Percentiles rank a stretch among this genome's conserved stretches.
phyloP scores from a whole-genome alignment of 2,888 invertebrate genomes.

The Chouioia cunea region DNA sequence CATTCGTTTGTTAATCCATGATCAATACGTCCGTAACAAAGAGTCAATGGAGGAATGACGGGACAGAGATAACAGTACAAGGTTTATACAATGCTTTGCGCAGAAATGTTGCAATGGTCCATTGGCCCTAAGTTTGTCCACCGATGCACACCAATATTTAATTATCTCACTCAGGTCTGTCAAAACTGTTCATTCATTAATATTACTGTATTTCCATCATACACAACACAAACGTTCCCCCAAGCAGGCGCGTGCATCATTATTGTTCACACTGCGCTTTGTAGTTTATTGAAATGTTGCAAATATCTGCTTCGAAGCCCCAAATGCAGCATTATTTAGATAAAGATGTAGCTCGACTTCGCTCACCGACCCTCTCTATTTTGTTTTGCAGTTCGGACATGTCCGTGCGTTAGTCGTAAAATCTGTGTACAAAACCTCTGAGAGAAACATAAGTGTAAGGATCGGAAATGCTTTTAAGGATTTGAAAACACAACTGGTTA shows the following conservation, averaged over 20 bases:
- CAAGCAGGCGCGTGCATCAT: conserved; percentile 33
- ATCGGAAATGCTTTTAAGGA: conserved; percentile 15
- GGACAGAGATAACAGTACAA: conserved; percentile 42
- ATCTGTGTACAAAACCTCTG: conserved; percentile 34
- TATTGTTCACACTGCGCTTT: conserved; percentile 9
- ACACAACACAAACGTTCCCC: conserved; percentile 17
- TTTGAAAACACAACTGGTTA: conserved; percentile 32
- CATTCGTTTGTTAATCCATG: conserved; percentile 43
- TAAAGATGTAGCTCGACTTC: conserved; percentile 10
- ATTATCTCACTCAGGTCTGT: conserved; percentile 16
- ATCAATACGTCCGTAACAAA: conserved; percentile 36
- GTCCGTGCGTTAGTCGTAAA: conserved; percentile 38
- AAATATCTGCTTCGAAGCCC: conserved; percentile 28
- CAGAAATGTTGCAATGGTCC: conserved; percentile 39
- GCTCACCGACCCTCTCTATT: not conserved
- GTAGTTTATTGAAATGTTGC: conserved; percentile 1
- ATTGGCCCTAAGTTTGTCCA: conserved; percentile 32
- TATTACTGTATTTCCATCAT: conserved; percentile 7
- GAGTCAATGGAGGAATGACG: conserved; percentile 39
- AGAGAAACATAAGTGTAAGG: conserved; percentile 26
- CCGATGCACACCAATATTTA: conserved; percentile 25
- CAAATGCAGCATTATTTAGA: conserved; percentile 21
- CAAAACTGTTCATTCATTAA: conserved; percentile 18
- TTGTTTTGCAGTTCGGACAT: conserved; percentile 12
- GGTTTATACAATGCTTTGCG: conserved; percentile 28